phyloP scores from a whole-genome alignment of 2,797 vertebrate genomes.

The Oryzias sinensis region DNA sequence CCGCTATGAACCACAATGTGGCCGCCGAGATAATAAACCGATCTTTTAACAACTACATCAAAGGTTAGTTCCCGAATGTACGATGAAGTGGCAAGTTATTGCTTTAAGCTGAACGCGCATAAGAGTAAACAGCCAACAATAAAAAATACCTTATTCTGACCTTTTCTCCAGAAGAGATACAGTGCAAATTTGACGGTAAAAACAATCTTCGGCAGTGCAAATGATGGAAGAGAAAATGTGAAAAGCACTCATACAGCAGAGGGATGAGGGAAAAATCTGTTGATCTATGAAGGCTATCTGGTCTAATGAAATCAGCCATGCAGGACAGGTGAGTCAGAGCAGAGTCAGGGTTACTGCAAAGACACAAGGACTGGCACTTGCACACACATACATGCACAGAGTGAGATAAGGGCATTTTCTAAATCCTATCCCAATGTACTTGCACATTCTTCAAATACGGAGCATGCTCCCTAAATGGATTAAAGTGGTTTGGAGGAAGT shows the following conservation, averaged over 20 bases:
- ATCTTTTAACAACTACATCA: slow-evolving; percentile 15
- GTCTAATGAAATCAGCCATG: slow-evolving; percentile 48
- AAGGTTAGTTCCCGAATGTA: slow-evolving; percentile 44
- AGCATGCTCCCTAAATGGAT: slow-evolving; percentile 60
- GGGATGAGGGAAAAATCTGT: slow-evolving; percentile 23
- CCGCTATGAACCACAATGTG: slow-evolving; percentile 11
- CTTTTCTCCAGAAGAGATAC: slow-evolving; percentile 3
- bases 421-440: slow-evolving; percentile 58
- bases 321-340: slow-evolving; percentile 31
- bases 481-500: slow-evolving; percentile 41
- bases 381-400: slow-evolving; percentile 7
- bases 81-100: slow-evolving; percentile 34
- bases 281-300: slow-evolving; percentile 44
- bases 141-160: slow-evolving; percentile 13
- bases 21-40: slow-evolving; percentile 19
- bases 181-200: slow-evolving; percentile 16
- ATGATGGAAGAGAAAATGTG: slow-evolving; percentile 17
- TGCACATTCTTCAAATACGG: slow-evolving; percentile 40
- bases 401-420: slow-evolving; percentile 53
- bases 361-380: slow-evolving; percentile 33
- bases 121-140: slow-evolving; percentile 25
- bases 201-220: slow-evolving; percentile 5
- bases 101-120: slow-evolving; percentile 28
- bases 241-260: slow-evolving; percentile 30
- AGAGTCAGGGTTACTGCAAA: slow-evolving; percentile 44